Evolutionary conservation across 2,888 invertebrate genomes (phyloP), one percentile per base, ranked within the genome.

Genomic region (Melanophora roralis): DNA sequence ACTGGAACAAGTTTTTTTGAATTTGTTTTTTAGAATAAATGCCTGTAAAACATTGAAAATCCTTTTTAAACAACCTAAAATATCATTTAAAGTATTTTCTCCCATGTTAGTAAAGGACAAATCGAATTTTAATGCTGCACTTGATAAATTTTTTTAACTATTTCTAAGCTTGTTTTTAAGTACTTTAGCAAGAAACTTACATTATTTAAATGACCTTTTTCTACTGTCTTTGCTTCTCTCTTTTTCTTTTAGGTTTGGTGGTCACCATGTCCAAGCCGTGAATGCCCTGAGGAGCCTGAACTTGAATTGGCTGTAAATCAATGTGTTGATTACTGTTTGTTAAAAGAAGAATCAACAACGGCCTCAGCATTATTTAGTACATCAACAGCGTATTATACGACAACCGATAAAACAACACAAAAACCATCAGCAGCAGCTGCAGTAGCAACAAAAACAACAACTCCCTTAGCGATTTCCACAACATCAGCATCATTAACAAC

Each of bases 181-280:
- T n/a, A n/a, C n/a, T n/a, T n/a, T n/a, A n/a, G n/a, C n/a, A n/a
- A n/a, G n/a, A n/a, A n/a, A n/a, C n/a, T n/a, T n/a, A n/a, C n/a
- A n/a, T n/a, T 53, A 53, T 45, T 64, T 55, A 23, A 55, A 62
- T 53, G 23, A 62, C 14, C 45, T 27, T 14, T 36, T 19, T 11
- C 14, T 40, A 23, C 1, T 38, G n/a, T 9, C 7, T 19, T 38
- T 34, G 19, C 19, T 16, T 38, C 32, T 47, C 40, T 27, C 19
- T 53, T 9, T 34, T 53, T 1, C 23, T 74, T 67, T 6, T 51
- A 94, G 93, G 94, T 95, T 38, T 95, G 95, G 95, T 95, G 95
- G 95, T 94, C 94, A 85, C 95, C 95, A 0, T 95, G 95, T 85
- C 94, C 94, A 0, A 95, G 94, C 84, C 91, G 95, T 80, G 94